Percentiles rank a stretch among this genome's conserved stretches.
These are phyloP conservation scores for Excalfactoria chinensis DNA, from an alignment of 2,113 vertebrate genomes.

Conservation along the genomic window DNA sequence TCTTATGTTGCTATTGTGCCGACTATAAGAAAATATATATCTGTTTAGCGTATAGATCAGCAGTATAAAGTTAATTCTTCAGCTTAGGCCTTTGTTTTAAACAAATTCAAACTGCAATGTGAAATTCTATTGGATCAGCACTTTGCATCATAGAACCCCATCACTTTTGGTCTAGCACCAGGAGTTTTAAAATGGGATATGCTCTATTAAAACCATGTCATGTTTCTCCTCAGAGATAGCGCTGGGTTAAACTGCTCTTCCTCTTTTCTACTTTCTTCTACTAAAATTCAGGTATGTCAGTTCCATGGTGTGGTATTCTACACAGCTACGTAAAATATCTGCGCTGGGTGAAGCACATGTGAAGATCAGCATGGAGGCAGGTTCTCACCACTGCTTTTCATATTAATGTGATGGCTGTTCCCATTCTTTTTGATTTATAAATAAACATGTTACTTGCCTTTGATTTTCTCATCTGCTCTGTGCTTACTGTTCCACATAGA, in stretches of 20 bases:
- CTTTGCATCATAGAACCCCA: background rate
- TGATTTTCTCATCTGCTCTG: background rate
- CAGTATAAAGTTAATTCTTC: background rate
- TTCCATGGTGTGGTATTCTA: background rate
- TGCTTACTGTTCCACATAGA: background rate
- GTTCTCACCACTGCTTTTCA: background rate
- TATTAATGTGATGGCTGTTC: background rate
- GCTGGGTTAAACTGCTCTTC: background rate
- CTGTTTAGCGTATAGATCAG: background rate
- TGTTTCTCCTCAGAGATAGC: background rate
- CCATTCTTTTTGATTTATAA: background rate
- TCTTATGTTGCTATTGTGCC: background rate
- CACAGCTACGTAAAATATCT: background rate
- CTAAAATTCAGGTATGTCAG: background rate
- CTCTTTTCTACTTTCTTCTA: background rate
- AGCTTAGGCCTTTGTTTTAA: background rate
- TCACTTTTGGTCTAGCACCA: background rate
- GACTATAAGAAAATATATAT: background rate
- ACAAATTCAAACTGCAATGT: background rate
- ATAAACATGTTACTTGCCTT: background rate
- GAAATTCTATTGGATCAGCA: background rate
- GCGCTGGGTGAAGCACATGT: background rate
- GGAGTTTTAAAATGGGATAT: background rate
- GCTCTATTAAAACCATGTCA: background rate
- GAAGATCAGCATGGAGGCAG: background rate